Conservation (phyloP, 2,797 vertebrate species). For the Chromis chromis region DNA sequence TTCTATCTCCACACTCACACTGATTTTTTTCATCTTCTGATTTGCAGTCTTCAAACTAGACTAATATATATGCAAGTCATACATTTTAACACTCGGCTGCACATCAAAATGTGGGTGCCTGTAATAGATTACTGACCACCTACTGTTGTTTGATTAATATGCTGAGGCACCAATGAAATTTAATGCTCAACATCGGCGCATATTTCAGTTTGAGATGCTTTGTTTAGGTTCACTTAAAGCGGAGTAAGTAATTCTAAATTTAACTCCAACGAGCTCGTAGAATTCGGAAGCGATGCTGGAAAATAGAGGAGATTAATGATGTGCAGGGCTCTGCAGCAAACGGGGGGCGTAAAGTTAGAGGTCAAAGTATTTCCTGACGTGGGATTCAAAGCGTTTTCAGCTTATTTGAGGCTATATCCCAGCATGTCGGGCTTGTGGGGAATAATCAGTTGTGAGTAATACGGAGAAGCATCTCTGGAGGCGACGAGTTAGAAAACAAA, state of each 20-base stretch:
- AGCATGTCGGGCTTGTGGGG: slow-evolving; percentile 30
- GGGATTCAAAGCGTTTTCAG: slow-evolving; percentile 37
- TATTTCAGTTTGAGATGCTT: background rate
- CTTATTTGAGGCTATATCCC: slow-evolving; percentile 35
- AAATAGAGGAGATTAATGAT: slow-evolving; percentile 3
- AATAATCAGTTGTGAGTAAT: slow-evolving; percentile 46
- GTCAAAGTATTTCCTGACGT: slow-evolving; percentile 30
- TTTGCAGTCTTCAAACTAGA: background rate
- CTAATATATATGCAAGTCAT: background rate
- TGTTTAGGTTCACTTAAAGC: background rate
- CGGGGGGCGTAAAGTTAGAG: slow-evolving; percentile 14
- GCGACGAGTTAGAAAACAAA: slow-evolving; percentile 62
- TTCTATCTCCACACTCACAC: no score
- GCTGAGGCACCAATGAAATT: slow-evolving; percentile 1
- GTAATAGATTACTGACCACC: background rate
- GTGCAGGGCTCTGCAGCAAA: background rate
- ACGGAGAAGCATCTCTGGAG: slow-evolving; percentile 51
- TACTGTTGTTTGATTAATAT: slow-evolving; percentile 12
- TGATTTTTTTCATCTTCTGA: background rate
- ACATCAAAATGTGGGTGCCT: slow-evolving; percentile 6
- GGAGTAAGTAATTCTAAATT: background rate
- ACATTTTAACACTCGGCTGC: background rate
- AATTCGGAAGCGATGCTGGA: background rate
- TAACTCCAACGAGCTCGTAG: background rate
- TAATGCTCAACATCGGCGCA: background rate